Base-by-base conservation (phyloP, 2,113 vertebrate species). In the Anas platyrhynchos region DNA sequence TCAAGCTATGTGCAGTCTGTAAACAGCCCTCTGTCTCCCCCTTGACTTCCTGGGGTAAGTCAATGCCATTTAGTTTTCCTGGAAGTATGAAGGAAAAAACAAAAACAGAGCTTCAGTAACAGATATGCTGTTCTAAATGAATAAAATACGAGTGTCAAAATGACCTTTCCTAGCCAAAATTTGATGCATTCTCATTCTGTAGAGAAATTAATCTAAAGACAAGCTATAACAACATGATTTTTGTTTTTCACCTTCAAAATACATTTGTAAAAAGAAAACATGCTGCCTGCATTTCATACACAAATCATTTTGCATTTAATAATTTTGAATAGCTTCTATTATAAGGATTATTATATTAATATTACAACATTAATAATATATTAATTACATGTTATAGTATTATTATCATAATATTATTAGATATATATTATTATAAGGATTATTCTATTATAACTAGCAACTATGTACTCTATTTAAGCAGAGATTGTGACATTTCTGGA, bases 11-110 rank as follows among this genome's bases (percentile, higher is more conserved):
- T 2, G 43, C n/a, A 11, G 54, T 62, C 62, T 78, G 91, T 27
- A 62, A 58, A 81, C 46, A 83, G 54, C n/a, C 58, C 54, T 96
- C 93, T 63, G 54, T 29, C 61, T 66, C 72, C 21, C 11, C 71
- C 76, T 87, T 95, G 34, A 58, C 34, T 43, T 94, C 94, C 29
- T 69, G 74, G 27, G 88, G 48, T 23, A 87, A 75, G 71, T 84
- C 71, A 59, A 93, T 3, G 18, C 90, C 95, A 82, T 97, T 97
- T 16, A 86, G 46, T 27, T 78, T 89, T 69, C 48, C 98, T 98
- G 81, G 59, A 88, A 2, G 3, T 2, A 3, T 5, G 0, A 1
- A 6, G 4, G 1, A 13, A 2, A 29, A 7, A 50, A 23, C 8
- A 22, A 14, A 32, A 52, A 59, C 25, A 23, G 22, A 69, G 18